These are phyloP conservation scores for Chaetodon trifasciatus DNA, from an alignment of 2,797 vertebrate genomes.

Conservation along the genomic window DNA sequence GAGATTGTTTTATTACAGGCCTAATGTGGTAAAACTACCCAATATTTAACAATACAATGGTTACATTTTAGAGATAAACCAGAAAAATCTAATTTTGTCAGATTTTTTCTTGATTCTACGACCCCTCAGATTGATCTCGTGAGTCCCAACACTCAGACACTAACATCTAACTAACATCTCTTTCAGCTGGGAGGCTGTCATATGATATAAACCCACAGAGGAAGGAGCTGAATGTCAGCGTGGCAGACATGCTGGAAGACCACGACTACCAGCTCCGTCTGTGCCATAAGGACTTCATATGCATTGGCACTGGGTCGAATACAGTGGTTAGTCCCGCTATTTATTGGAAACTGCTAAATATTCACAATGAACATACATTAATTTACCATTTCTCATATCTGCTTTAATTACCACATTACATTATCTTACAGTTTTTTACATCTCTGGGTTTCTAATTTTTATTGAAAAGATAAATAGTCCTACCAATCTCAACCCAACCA, in stretches of 20 bases:
- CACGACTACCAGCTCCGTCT: conserved; percentile 88
- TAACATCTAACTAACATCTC: conserved; percentile 4
- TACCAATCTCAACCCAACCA: too few species aligned
- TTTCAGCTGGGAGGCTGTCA: conserved; percentile 85
- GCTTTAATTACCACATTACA: too few species aligned
- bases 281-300: conserved; percentile 88
- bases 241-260: conserved; percentile 80
- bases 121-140: too few species aligned
- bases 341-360: not conserved
- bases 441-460: too few species aligned
- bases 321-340: conserved; percentile 83
- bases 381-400: too few species aligned
- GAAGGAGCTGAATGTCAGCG: conserved; percentile 84
- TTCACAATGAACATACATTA: too few species aligned
- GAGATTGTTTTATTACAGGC: not conserved
- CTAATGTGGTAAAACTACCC: not conserved
- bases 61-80: not conserved
- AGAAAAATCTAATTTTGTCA: too few species aligned
- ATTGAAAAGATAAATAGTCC: too few species aligned
- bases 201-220: conserved; percentile 81
- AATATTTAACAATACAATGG: not conserved
- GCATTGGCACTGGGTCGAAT: conserved; percentile 78
- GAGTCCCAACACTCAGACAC: not conserved
- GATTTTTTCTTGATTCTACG: too few species aligned
- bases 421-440: too few species aligned